Percentiles rank a stretch among this genome's conserved stretches.
These are phyloP conservation scores for Rachycentron canadum DNA, from an alignment of 2,797 vertebrate genomes.

Conservation along the genomic window DNA sequence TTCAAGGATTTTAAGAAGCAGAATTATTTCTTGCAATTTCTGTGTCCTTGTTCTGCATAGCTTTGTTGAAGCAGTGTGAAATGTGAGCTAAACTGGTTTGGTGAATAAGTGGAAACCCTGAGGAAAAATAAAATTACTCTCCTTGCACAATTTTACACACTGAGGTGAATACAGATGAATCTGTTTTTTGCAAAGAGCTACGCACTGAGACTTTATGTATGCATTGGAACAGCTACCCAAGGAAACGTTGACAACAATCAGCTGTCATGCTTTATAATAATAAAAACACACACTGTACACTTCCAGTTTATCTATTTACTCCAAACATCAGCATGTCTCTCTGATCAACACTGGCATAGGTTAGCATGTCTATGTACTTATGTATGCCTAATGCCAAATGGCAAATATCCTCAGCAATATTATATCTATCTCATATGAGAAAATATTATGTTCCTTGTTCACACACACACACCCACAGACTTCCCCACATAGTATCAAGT, in stretches of 20 bases:
- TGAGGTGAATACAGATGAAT: constrained; percentile 11
- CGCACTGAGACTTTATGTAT: not conserved
- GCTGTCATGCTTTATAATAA: not conserved
- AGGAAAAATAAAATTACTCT: constrained; percentile 3
- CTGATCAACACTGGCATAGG: not conserved
- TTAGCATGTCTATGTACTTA: not conserved
- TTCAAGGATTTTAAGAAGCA: not conserved
- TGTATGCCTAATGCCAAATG: too few relatives aligned
- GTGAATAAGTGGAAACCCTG: constrained; percentile 2
- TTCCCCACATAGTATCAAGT: constrained; percentile 25
- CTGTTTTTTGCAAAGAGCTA: not conserved
- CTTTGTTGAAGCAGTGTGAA: not conserved
- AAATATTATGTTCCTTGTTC: constrained; percentile 15
- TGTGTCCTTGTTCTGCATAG: not conserved
- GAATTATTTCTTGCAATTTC: not conserved
- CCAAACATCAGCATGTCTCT: not conserved
- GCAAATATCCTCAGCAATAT: constrained; percentile 8
- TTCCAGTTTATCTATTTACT: not conserved
- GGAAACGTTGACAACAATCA: not conserved
- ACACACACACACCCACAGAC: constrained; percentile 15
- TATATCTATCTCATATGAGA: constrained; percentile 1
- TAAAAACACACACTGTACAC: not conserved
- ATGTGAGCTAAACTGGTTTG: not conserved
- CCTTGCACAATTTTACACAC: not conserved
- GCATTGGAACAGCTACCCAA: not conserved